Conservation (phyloP, 2,113 vertebrate species). For the Elephantulus edwardii region DNA sequence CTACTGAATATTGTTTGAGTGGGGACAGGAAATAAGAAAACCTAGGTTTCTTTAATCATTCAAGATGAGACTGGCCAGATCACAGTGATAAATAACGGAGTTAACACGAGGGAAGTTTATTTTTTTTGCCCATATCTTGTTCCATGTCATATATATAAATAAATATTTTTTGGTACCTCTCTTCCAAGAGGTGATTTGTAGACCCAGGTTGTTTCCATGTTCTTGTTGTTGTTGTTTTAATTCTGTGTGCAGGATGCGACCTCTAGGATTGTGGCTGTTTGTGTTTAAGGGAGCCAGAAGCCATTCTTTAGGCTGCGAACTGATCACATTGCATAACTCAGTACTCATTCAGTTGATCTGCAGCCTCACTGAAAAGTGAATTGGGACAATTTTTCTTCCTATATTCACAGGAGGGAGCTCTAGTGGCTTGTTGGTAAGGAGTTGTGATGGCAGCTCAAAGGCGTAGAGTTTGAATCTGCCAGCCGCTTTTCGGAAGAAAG, state of each 20-base stretch:
- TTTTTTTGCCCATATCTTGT: not conserved
- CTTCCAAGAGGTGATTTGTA: not conserved
- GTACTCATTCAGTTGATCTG: not conserved
- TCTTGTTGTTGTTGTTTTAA: too few species aligned
- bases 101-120: not conserved
- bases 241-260: not conserved
- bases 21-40: not conserved
- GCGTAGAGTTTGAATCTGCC: too few species aligned
- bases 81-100: not conserved
- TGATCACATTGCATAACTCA: not conserved
- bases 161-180: not conserved
- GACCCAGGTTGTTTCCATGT: not conserved
- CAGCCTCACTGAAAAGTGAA: not conserved
- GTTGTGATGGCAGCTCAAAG: too few species aligned
- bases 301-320: not conserved
- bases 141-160: accelerated
- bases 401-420: not conserved
- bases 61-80: not conserved
- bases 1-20: not conserved
- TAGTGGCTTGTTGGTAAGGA: too few species aligned
- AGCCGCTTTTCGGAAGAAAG: too few species aligned
- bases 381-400: not conserved
- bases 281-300: not conserved
- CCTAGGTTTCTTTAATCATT: not conserved
- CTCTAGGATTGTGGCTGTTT: not conserved